phyloP scores from a whole-genome alignment of 2,797 vertebrate genomes.

The Gallinago nigripennis region DNA sequence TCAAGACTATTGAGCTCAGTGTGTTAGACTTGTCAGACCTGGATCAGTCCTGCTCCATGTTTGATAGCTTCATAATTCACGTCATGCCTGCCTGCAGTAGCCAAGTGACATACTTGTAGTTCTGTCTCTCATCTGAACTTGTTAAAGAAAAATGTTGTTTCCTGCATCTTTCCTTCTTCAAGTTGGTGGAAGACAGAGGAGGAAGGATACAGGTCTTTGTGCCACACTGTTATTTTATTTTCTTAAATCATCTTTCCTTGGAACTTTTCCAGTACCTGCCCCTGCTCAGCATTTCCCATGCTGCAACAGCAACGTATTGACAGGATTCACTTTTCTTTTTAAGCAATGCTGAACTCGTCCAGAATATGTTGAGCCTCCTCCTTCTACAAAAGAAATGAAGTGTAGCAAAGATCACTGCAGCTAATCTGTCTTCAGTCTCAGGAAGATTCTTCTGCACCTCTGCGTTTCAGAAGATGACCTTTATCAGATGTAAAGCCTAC shows the following conservation, averaged over 20 bases:
- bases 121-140: not conserved
- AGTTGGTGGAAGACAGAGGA: not conserved
- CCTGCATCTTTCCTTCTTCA: not conserved
- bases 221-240: not conserved
- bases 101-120: not conserved
- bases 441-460: constrained; percentile 26
- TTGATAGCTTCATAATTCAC: not conserved
- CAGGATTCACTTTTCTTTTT: not conserved
- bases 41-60: not conserved
- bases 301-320: not conserved
- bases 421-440: constrained; percentile 6
- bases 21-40: not conserved
- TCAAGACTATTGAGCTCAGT: not conserved
- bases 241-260: not conserved
- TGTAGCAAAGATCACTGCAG: constrained; percentile 9
- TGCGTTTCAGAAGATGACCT: constrained; percentile 46
- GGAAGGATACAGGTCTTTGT: not conserved
- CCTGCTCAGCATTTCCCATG: not conserved
- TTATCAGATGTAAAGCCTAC: constrained; percentile 18
- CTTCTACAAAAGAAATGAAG: constrained; percentile 2
- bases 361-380: not conserved
- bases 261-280: not conserved
- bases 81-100: not conserved
- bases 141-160: not conserved
- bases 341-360: not conserved